Evolutionary conservation across 2,113 vertebrate species (phyloP).

Genomic region (Hippocampus barbouri): DNA sequence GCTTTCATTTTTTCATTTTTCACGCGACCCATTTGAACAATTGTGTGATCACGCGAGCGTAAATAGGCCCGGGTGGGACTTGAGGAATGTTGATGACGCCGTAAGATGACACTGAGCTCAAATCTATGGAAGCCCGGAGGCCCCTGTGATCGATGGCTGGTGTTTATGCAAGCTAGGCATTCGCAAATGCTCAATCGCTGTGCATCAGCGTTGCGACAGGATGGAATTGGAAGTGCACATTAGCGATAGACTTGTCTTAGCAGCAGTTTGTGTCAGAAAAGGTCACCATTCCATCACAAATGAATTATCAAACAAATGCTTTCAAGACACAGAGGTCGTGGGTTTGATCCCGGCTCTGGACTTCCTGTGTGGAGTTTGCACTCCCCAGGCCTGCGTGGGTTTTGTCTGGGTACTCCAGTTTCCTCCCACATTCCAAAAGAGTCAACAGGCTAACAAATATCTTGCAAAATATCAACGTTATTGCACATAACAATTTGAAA

Average conservation of each 20-base stretch:
- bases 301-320: too few species aligned
- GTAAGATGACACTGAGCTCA: constrained; percentile 56
- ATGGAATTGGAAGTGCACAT: constrained; percentile 11
- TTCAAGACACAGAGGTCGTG: too few species aligned
- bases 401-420: too few species aligned
- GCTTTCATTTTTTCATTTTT: constrained; percentile 61
- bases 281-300: too few species aligned
- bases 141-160: constrained; percentile 43
- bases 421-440: too few species aligned
- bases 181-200: constrained; percentile 31
- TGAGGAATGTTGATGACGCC: constrained; percentile 63
- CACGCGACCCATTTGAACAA: constrained; percentile 57
- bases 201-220: constrained; percentile 28
- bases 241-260: background rate
- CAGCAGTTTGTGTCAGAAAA: background rate
- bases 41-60: constrained; percentile 58
- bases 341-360: too few species aligned
- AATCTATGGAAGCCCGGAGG: constrained; percentile 45
- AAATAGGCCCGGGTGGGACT: constrained; percentile 60
- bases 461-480: too few species aligned
- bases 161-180: constrained; percentile 47
- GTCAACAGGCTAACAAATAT: too few species aligned
- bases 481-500: too few species aligned
- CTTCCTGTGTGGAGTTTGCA: too few species aligned
- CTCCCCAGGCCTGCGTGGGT: too few species aligned